Base-by-base conservation (phyloP, 2,888 invertebrate genomes). In the Drosophila putrida region DNA sequence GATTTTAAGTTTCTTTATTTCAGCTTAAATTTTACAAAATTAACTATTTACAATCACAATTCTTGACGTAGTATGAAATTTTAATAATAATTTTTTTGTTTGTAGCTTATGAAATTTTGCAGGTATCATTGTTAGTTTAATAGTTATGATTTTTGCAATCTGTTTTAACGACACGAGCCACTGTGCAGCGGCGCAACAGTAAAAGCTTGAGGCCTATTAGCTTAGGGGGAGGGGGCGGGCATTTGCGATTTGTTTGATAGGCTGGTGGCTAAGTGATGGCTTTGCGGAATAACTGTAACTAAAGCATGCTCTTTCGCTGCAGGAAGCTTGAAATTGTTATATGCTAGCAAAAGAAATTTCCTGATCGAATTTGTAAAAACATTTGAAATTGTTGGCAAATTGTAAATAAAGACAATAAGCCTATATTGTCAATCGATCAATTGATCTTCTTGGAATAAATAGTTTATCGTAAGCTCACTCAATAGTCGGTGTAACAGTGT, bases 221-320 rank as follows among this genome's bases (percentile, higher is more conserved):
- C 61, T 41, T 28, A 15, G 58, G 78, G 47, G 51, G 75, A 47
- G 78, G 47, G 51, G 75, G 61, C 50, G 64, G 69, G 47, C 41
- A 58, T 35, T 39, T 58, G 72, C 68, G 68, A 74, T 81, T 71
- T 63, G 70, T 70, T 71, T 66, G 71, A 63, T 60, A 50, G 58
- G 58, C 67, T 64, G 76, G 66, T 65, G 77, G 78, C 66, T 53
- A 68, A 68, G 41, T 68, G 59, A 68, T 49, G 51, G 74, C 44
- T 51, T 41, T 50, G 36, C 39, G n/a, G 47, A 62, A 57, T 74
- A 78, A 78, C 63, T 78, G 78, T 67, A 78, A 78, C 75, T 78
- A 68, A 73, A 73, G 68, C 62, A 46, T 66, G 61, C 31, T 38
- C 49, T 31, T 44, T 59, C 35, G 55, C 43, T 43, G 47, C 75